Evolutionary conservation across 2,113 vertebrate genomes (phyloP).

Genomic region (Merops nubicus): DNA sequence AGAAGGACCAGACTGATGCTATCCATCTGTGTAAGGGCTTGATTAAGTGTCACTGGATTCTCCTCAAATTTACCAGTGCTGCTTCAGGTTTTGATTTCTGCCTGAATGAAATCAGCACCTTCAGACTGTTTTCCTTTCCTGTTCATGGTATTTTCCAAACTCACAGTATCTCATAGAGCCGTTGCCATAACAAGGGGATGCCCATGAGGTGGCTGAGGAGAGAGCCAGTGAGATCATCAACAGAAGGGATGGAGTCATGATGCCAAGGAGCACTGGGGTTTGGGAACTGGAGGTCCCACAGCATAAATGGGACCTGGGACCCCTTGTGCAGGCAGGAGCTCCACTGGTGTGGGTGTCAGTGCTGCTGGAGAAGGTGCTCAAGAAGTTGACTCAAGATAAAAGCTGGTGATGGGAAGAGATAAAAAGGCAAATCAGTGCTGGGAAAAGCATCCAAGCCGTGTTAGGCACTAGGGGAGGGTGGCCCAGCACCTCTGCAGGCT

Average conservation of each 20-base stretch:
- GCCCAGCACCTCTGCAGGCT: background rate
- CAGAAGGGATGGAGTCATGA: background rate
- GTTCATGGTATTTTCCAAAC: too few species aligned
- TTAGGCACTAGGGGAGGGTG: accelerated
- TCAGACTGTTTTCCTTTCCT: too few species aligned
- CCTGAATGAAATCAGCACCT: too few species aligned
- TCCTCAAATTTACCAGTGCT: too few species aligned
- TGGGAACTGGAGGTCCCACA: background rate
- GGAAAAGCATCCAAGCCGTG: accelerated
- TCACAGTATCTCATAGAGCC: too few species aligned
- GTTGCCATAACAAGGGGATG: too few species aligned
- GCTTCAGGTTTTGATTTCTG: too few species aligned
- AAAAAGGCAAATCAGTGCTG: background rate
- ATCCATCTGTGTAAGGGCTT: too few species aligned
- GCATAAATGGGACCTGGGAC: accelerated
- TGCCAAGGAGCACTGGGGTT: background rate
- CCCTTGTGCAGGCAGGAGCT: background rate
- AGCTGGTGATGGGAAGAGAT: background rate
- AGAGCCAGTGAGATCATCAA: background rate
- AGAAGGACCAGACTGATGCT: too few species aligned
- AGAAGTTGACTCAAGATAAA: background rate
- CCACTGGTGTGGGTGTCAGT: background rate
- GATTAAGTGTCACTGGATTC: too few species aligned
- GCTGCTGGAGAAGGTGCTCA: accelerated
- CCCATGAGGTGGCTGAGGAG: too few species aligned